Percentiles rank a stretch among this genome's conserved stretches.
Conservation (phyloP, 2,797 vertebrate species). For the Pteropus rufus region DNA sequence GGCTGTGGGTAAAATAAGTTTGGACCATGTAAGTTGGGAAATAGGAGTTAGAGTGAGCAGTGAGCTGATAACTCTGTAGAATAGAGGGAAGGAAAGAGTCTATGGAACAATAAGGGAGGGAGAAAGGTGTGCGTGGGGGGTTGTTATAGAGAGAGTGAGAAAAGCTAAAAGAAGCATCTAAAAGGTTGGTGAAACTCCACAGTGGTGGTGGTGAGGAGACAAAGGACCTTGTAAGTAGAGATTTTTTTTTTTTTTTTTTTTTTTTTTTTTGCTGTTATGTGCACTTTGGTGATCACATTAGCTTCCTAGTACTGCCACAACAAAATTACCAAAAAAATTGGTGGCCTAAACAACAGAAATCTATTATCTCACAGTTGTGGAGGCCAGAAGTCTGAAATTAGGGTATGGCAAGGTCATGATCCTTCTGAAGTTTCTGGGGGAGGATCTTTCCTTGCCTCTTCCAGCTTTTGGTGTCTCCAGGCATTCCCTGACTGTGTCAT, state of each 20-base stretch:
- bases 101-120: background rate
- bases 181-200: background rate
- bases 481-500: background rate
- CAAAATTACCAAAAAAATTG: background rate
- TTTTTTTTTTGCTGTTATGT: fast-evolving
- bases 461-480: background rate
- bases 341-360: background rate
- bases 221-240: background rate
- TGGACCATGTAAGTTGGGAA: background rate
- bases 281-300: background rate
- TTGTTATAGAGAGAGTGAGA: background rate
- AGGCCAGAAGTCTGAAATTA: background rate
- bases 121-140: no score
- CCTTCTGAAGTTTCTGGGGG: background rate
- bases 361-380: background rate
- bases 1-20: background rate
- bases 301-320: background rate
- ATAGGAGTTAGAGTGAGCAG: background rate
- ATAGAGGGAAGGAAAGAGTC: background rate
- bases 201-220: background rate
- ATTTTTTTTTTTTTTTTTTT: background rate
- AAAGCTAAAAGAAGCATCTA: background rate
- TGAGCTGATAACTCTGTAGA: background rate
- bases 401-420: background rate
- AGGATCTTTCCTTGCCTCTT: background rate